These are phyloP conservation scores for Brenthis hecate DNA, from an alignment of 2,888 invertebrate genomes.

Conservation along the genomic window DNA sequence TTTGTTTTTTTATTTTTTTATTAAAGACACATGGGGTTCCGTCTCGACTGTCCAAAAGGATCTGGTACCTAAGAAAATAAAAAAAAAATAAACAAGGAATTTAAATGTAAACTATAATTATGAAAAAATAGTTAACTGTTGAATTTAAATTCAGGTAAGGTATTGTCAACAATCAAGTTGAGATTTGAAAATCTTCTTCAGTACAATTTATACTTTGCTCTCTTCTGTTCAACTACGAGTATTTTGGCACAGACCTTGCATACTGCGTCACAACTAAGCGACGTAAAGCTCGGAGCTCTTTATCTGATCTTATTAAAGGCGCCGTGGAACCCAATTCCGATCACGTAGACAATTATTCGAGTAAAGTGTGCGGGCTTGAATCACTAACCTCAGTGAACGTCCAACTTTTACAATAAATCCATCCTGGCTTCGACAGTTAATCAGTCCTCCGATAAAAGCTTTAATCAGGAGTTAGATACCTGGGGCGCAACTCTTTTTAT, in stretches of 20 bases:
- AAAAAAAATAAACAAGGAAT: too few relatives aligned
- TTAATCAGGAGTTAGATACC: conserved; percentile 77
- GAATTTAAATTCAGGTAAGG: neutral
- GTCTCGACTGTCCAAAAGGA: too few relatives aligned
- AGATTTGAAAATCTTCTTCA: neutral
- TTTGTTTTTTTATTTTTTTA: too few relatives aligned
- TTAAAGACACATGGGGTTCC: too few relatives aligned
- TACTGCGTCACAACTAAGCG: conserved; percentile 33
- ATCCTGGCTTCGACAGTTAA: conserved; percentile 80
- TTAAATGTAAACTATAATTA: too few relatives aligned
- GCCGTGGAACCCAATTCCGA: conserved; percentile 72
- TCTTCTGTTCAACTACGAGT: neutral
- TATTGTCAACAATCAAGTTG: neutral
- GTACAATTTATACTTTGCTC: neutral
- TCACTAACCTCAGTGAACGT: conserved; percentile 79
- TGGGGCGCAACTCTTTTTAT: conserved; percentile 54
- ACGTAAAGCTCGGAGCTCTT: conserved; percentile 45
- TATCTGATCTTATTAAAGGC: conserved; percentile 79
- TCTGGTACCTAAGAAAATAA: too few relatives aligned
- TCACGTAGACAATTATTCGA: conserved; percentile 82
- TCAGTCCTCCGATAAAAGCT: conserved; percentile 80
- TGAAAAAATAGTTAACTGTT: too few relatives aligned
- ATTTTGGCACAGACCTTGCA: conserved; percentile 30
- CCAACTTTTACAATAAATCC: conserved; percentile 82
- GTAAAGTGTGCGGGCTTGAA: conserved; percentile 80